These are phyloP conservation scores for Dendrocopos noguchii DNA, from an alignment of 2,113 vertebrate species.

Conservation along the genomic window DNA sequence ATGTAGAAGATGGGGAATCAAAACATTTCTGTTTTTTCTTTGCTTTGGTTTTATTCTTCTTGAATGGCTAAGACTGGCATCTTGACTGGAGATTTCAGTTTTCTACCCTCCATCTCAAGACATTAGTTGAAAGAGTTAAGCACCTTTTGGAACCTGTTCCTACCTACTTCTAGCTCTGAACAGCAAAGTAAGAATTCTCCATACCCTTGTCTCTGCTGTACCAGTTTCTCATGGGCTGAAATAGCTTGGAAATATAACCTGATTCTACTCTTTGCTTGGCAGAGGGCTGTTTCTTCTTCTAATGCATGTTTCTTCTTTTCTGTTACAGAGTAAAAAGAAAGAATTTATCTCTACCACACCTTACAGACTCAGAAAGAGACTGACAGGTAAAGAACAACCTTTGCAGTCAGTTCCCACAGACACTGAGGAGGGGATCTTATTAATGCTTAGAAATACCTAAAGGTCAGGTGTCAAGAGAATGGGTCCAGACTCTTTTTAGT, in stretches of 20 bases:
- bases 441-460: no score
- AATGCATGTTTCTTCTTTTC: slow-evolving; percentile 16
- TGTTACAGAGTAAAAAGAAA: slow-evolving; percentile 81
- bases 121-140: neutral
- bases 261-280: neutral
- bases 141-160: neutral
- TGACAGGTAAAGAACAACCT: slow-evolving; percentile 80
- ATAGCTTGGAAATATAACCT: neutral
- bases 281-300: neutral
- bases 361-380: slow-evolving; percentile 87
- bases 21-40: neutral
- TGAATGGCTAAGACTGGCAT: neutral
- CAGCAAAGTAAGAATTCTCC: neutral
- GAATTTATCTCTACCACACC: slow-evolving; percentile 87
- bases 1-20: neutral
- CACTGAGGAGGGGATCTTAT: neutral
- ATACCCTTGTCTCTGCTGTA: neutral
- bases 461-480: no score
- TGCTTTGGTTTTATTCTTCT: neutral
- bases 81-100: neutral
- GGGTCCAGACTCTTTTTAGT: no score
- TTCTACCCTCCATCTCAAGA: neutral
- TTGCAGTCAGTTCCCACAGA: neutral
- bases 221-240: neutral
- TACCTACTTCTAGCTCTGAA: neutral